These are phyloP conservation scores for Brachynemurus nebulosus DNA, from an alignment of 2,888 invertebrate genomes.

Conservation along the genomic window DNA sequence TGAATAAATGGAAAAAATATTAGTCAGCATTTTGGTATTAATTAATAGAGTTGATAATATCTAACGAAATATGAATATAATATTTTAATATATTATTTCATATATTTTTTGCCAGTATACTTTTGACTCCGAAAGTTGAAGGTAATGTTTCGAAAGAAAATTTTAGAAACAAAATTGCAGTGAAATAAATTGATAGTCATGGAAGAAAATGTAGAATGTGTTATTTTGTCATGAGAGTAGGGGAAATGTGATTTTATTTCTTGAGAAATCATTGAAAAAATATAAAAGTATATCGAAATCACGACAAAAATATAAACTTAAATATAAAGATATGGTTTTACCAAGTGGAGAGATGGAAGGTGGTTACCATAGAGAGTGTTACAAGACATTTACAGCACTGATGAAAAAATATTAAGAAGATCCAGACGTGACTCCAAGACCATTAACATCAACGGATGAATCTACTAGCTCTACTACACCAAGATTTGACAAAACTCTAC, in stretches of 20 bases:
- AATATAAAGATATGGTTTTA: constrained; percentile 8
- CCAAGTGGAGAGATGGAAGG: not conserved
- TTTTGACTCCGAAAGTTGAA: too few relatives aligned
- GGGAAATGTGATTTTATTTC: not conserved
- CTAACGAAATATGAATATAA: not conserved
- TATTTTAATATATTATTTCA: not conserved
- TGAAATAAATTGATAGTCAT: not conserved
- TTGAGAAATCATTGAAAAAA: constrained; percentile 5
- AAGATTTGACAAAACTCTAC: constrained; percentile 8
- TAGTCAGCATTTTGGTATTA: not conserved
- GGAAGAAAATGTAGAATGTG: not conserved
- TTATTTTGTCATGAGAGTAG: not conserved
- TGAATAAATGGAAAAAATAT: not conserved
- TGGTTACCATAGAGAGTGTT: not conserved
- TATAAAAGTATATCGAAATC: constrained; percentile 11
- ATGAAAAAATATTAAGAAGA: too few relatives aligned
- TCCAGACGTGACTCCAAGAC: too few relatives aligned
- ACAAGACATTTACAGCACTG: not conserved
- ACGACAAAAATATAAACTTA: constrained; percentile 15
- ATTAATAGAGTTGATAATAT: not conserved
- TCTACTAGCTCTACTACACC: not conserved
- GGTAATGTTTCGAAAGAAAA: not conserved
- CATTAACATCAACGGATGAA: not conserved
- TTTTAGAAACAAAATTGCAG: not conserved
- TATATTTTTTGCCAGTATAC: too few relatives aligned